phyloP scores from a whole-genome alignment of 2,888 invertebrate species.

The Drosophila rubida region DNA sequence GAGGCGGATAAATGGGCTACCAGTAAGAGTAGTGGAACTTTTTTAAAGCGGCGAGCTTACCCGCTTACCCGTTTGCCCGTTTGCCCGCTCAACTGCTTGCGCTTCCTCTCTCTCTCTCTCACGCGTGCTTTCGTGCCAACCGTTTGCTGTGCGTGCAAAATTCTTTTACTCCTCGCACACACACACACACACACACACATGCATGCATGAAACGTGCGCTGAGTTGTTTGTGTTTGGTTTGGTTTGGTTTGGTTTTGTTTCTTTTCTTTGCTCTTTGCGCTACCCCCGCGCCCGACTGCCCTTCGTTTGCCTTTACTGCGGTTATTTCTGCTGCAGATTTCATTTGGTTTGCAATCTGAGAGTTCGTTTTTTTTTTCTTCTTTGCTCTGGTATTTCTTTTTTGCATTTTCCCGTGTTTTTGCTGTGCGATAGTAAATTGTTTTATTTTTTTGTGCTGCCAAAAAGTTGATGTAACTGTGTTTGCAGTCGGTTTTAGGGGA shows the following conservation, averaged over 20 bases:
- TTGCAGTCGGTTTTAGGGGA: slow-evolving; percentile 1
- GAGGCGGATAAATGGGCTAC: not conserved
- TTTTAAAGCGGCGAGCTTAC: slow-evolving; percentile 9
- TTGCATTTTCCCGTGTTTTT: slow-evolving; percentile 23
- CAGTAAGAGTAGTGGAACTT: not conserved
- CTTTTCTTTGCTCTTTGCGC: slow-evolving; percentile 3
- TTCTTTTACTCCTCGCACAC: slow-evolving; percentile 48
- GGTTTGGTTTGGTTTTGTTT: slow-evolving; percentile 20
- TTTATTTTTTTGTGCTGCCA: slow-evolving; percentile 56
- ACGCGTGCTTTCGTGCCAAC: slow-evolving; percentile 16
- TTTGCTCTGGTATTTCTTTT: slow-evolving; percentile 19
- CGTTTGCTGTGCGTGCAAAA: slow-evolving; percentile 68
- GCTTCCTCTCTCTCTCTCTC: not conserved
- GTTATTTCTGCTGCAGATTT: slow-evolving; percentile 75
- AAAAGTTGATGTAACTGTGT: slow-evolving; percentile 56
- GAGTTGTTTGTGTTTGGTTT: slow-evolving; percentile 30
- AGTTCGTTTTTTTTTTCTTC: slow-evolving; percentile 20
- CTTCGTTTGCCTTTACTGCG: slow-evolving; percentile 58
- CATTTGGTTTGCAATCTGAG: slow-evolving; percentile 70
- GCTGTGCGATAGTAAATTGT: slow-evolving; percentile 66
- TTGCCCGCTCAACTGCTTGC: not conserved
- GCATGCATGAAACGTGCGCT: slow-evolving; percentile 20
- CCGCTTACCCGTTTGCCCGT: slow-evolving; percentile 6
- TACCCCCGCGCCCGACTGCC: not conserved
- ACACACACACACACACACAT: slow-evolving; percentile 18